phyloP scores from a whole-genome alignment of 2,797 vertebrate species.

The Oryzias dopingdopingensis region DNA sequence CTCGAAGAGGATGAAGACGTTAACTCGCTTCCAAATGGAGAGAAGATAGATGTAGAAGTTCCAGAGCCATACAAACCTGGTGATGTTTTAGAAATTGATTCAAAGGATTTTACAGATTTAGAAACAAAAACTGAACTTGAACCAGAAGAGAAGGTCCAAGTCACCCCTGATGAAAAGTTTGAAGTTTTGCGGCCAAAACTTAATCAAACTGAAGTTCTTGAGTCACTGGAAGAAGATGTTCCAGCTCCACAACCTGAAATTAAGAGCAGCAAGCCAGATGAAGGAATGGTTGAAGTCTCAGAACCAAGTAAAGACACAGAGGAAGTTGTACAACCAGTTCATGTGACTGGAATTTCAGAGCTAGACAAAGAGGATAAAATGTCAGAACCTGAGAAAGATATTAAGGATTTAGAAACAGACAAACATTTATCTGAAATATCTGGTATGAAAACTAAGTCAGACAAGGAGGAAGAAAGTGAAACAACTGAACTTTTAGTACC shows the following conservation, averaged over 20 bases:
- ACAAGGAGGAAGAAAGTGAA: neutral
- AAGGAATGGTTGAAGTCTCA: conserved; percentile 1
- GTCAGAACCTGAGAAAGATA: neutral
- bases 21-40: conserved; percentile 47
- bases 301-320: neutral
- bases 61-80: neutral
- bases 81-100: conserved; percentile 11
- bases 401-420: neutral
- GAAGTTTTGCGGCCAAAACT: conserved; percentile 13
- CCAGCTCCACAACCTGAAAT: conserved; percentile 1
- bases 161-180: neutral
- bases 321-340: neutral
- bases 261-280: neutral
- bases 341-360: conserved; percentile 1
- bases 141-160: conserved; percentile 9
- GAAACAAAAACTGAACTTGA: conserved; percentile 13
- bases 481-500: conserved; percentile 5
- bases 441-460: neutral
- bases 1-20: conserved; percentile 27
- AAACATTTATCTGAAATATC: neutral
- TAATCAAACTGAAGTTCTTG: conserved; percentile 10
- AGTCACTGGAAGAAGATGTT: neutral
- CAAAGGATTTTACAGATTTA: conserved; percentile 6
- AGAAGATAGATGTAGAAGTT: neutral
- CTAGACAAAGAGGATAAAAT: neutral